Conservation (phyloP, 2,888 invertebrate species). For the Campopleginae sp. region DNA sequence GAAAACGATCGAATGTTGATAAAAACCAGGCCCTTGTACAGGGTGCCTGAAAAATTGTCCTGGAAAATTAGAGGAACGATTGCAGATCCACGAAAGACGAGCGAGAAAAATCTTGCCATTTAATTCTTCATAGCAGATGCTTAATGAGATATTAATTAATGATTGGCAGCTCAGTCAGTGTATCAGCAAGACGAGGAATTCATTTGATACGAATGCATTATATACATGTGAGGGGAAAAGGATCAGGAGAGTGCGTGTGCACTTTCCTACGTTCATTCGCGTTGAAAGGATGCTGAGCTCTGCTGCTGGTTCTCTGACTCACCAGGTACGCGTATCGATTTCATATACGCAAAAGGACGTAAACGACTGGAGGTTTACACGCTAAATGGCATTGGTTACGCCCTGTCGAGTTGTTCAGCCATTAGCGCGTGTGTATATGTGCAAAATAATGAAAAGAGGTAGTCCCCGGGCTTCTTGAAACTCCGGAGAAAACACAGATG, state of each 20-base stretch:
- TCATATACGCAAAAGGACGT: slow-evolving; percentile 54
- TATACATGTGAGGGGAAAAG: slow-evolving; percentile 27
- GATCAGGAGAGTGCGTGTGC: slow-evolving; percentile 62
- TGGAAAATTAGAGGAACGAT: neutral
- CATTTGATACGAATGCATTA: neutral
- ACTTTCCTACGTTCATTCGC: slow-evolving; percentile 49
- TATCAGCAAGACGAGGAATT: neutral
- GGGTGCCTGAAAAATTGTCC: neutral
- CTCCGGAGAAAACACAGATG: slow-evolving; percentile 31
- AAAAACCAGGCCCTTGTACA: neutral
- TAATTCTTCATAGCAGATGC: neutral
- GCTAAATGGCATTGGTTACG: slow-evolving; percentile 57
- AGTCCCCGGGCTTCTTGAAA: slow-evolving; percentile 22
- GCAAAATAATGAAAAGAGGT: slow-evolving; percentile 55
- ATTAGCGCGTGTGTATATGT: slow-evolving; percentile 20
- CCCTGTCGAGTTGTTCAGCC: slow-evolving; percentile 28
- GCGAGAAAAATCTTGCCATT: neutral
- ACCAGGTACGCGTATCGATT: slow-evolving; percentile 21
- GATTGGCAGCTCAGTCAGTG: neutral
- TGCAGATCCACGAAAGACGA: neutral
- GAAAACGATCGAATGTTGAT: slow-evolving; percentile 5
- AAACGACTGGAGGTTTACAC: slow-evolving; percentile 31
- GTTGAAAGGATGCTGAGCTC: slow-evolving; percentile 47
- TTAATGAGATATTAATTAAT: slow-evolving; percentile 7
- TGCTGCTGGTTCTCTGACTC: slow-evolving; percentile 48